A percentile compares a stretch with the other conserved stretches of the same genome.
Conservation (phyloP, 23 tunicate species). For the Oikopleura vanhoeffeni region DNA sequence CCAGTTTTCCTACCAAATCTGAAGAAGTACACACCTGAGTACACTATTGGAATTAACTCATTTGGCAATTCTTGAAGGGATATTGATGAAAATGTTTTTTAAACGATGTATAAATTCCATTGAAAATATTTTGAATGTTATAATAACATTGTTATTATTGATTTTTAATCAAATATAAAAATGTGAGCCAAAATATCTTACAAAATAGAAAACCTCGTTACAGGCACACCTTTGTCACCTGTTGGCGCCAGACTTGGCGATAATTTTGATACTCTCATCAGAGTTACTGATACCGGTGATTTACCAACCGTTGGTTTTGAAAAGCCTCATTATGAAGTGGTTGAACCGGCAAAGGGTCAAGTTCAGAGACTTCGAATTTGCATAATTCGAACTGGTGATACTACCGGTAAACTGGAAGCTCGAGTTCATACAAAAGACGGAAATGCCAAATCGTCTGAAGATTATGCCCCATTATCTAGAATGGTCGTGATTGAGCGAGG, state of each 20-base stretch:
- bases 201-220: no score
- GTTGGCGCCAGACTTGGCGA: slow-evolving; percentile 51
- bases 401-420: slow-evolving; percentile 28
- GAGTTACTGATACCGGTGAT: slow-evolving; percentile 58
- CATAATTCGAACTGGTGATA: slow-evolving; percentile 49
- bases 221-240: slow-evolving; percentile 37
- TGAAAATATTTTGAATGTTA: no score
- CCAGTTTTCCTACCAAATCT: no score
- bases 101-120: no score
- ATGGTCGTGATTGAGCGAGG: neutral
- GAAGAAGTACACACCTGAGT: no score
- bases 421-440: slow-evolving; percentile 84
- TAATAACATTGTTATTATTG: no score
- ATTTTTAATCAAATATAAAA: no score
- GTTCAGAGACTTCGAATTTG: slow-evolving; percentile 37
- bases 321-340: slow-evolving; percentile 52
- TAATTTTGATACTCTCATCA: slow-evolving; percentile 30
- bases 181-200: no score
- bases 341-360: slow-evolving; percentile 57
- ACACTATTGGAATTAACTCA: no score
- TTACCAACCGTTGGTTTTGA: slow-evolving; percentile 54
- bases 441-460: slow-evolving; percentile 68
- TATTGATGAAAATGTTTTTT: no score
- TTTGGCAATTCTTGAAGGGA: no score
- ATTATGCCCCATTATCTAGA: slow-evolving; percentile 73